Evolutionary conservation across 64 coral and sea anemone genomes (phyloP), one percentile per base, ranked within the genome.

Genomic region (Montipora cactus): DNA sequence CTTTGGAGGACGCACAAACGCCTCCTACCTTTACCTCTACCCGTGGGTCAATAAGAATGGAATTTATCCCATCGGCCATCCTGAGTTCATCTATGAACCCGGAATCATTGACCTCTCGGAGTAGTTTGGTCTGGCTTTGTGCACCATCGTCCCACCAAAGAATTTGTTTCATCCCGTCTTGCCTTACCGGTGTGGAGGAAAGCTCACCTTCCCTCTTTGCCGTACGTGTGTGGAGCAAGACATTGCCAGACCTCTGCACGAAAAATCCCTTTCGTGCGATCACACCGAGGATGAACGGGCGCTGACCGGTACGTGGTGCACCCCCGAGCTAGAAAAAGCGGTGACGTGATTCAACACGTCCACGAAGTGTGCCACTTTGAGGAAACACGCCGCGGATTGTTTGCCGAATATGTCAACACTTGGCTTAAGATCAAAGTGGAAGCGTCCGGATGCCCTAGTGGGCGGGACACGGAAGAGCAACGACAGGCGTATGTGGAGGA

Each of bases 1-100:
- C 15, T 94, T 73, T 25, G 87, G 87, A 3, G 93, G 87, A 4
- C 25, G 93, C 15, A 94, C 87, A 4, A 90, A 94, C 45, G 87
- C 87, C 1, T 49, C 45, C 5, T 28, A 22, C n/a, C 13, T 94
- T 0, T 83, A 83, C 55, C 37, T 89, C 9, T 89, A 89, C 59
- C 87, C 87, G 0, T 77, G 53, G 51, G 68, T 69, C 3, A 89
- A 89, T 21, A 89, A 78, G 46, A 37, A 79, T 15, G 0, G 4
- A 28, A 28, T 28, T 1, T 28, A 28, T 28, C 28, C 28, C 28
- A 28, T 92, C 0, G 49, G 79, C 3, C 80, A 84, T 53, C 90
- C 90, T 0, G 19, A 14, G 37, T 59, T 92, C 66, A 2, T 59
- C 28, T 46, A 66, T 8, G 16, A 74, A 84, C 47, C 57, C 1